Evolutionary conservation across 2,888 invertebrate genomes (phyloP), one percentile per base, ranked within the genome.

Genomic region (Lasioglossum malachurum): DNA sequence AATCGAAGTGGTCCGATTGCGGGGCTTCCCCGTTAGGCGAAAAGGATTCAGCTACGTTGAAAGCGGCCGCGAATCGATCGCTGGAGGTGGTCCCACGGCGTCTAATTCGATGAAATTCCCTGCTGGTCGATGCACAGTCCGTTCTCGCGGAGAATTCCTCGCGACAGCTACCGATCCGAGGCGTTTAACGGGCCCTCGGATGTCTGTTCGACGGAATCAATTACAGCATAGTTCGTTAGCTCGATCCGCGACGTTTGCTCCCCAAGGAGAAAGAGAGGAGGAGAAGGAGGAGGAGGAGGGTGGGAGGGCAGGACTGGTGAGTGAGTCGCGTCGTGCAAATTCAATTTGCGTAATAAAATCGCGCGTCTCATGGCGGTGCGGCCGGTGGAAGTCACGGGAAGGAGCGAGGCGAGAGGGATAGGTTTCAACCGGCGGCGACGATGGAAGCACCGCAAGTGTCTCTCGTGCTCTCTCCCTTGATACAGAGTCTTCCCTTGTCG

Each of bases 291-390:
- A n/a, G 27, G 1, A 12, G 19, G 60, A 19, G 57, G 35, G 46
- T 23, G 78, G 64, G 7, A 49, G 49, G 23, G 0, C 23, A 23
- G 23, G 10, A 10, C 53, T 19, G 67, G 38, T 57, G 73, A 41
- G 38, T 71, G 41, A 53, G 60, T 57, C 77, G 77, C 67, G 14
- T 53, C 75, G 73, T 46, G 83, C 78, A 91, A 91, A 92, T 91
- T 87, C 87, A 92, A 90, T 92, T 92, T 89, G 73, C 89, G 89
- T 92, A 92, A 92, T 92, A 92, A 92, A 92, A 89, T 92, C 88
- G 87, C 78, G 35, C 83, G 86, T 78, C 38, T 73, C 78, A 31
- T 72, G 78, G 46, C 53, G 89, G 69, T 23, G 53, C 27, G 78
- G 74, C 69, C 53, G 53, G 74, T 73, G 74, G 84, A 76, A 87